phyloP scores from a whole-genome alignment of 64 coral and sea anemone genomes.

The Pocillopora verrucosa region DNA sequence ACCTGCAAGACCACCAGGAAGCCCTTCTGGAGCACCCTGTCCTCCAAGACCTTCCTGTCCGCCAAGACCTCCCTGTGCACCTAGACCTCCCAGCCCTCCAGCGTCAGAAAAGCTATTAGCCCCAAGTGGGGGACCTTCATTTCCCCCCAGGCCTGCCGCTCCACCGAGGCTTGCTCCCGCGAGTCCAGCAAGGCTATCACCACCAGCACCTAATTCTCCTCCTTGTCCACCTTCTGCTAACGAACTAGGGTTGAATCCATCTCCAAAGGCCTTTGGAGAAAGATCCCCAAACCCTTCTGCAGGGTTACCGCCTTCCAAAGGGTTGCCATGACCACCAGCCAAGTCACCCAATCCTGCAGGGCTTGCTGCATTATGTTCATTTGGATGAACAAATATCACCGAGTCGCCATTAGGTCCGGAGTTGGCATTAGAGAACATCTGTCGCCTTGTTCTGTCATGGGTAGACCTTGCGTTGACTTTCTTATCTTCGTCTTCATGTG shows the following conservation, averaged over 20 bases:
- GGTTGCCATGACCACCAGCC: constrained; percentile 56
- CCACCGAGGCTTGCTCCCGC: constrained; percentile 55
- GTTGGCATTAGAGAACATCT: constrained; percentile 97
- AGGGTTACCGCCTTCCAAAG: constrained; percentile 62
- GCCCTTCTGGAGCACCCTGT: constrained; percentile 38
- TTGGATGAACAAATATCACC: constrained; percentile 98
- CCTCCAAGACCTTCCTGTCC: constrained; percentile 67
- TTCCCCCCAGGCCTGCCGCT: constrained; percentile 43
- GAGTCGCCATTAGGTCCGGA: constrained; percentile 93
- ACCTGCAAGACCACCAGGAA: constrained; percentile 19
- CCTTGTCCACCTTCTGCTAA: constrained; percentile 38
- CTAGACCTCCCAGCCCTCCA: constrained; percentile 61
- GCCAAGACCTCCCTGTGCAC: constrained; percentile 47
- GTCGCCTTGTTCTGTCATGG: constrained; percentile 57
- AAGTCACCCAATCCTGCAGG: constrained; percentile 62
- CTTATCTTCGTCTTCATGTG: constrained; percentile 25
- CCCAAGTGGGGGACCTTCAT: constrained; percentile 9
- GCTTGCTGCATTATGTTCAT: constrained; percentile 39
- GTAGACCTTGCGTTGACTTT: constrained; percentile 67
- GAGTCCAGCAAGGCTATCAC: constrained; percentile 52
- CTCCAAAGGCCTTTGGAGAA: constrained; percentile 77
- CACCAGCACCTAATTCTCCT: constrained; percentile 35
- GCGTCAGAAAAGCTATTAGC: constrained; percentile 46
- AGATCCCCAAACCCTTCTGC: constrained; percentile 74
- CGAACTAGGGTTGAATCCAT: constrained; percentile 45